These are phyloP conservation scores for Melanargia galathea DNA, from an alignment of 2,888 invertebrate genomes.

Conservation along the genomic window DNA sequence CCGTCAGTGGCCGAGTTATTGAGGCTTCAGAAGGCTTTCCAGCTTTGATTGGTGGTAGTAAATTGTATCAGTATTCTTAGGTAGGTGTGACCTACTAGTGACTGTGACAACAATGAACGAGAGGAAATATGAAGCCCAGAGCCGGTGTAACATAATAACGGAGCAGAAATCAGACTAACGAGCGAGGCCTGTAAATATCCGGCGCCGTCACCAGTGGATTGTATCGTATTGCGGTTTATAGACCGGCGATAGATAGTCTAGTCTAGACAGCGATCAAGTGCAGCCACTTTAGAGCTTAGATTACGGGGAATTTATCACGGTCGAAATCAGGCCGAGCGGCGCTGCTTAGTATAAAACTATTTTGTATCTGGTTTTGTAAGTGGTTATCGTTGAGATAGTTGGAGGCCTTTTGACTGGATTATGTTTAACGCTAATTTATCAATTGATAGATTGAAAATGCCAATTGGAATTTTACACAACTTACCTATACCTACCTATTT, in stretches of 20 bases:
- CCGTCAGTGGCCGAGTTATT: too few species aligned
- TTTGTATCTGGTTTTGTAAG: slow-evolving; percentile 33
- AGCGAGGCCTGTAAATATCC: slow-evolving; percentile 52
- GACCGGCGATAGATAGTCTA: slow-evolving; percentile 51
- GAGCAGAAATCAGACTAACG: slow-evolving; percentile 55
- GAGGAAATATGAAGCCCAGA: slow-evolving; percentile 44
- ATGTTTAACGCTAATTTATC: slow-evolving; percentile 4
- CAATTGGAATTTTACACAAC: slow-evolving; percentile 7
- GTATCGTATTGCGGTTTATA: slow-evolving; percentile 66
- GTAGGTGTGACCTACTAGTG: background rate
- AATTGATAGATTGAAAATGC: slow-evolving; percentile 1
- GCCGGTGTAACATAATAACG: slow-evolving; percentile 55
- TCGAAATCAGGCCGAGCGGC: slow-evolving; percentile 42
- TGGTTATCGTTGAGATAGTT: slow-evolving; percentile 26
- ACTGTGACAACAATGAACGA: slow-evolving; percentile 22
- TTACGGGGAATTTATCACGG: slow-evolving; percentile 57
- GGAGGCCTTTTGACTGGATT: slow-evolving; percentile 22
- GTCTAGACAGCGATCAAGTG: slow-evolving; percentile 63
- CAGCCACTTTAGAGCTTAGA: slow-evolving; percentile 56
- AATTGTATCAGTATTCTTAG: too few species aligned
- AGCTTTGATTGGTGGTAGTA: too few species aligned
- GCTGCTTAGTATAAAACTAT: slow-evolving; percentile 31
- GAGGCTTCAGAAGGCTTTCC: too few species aligned
- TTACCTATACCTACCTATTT: background rate
- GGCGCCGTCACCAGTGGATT: slow-evolving; percentile 55